Evolutionary conservation across 1,140 invertebrate species (phyloP), one percentile per base, ranked within the genome.

Genomic region (Papilio polytes): DNA sequence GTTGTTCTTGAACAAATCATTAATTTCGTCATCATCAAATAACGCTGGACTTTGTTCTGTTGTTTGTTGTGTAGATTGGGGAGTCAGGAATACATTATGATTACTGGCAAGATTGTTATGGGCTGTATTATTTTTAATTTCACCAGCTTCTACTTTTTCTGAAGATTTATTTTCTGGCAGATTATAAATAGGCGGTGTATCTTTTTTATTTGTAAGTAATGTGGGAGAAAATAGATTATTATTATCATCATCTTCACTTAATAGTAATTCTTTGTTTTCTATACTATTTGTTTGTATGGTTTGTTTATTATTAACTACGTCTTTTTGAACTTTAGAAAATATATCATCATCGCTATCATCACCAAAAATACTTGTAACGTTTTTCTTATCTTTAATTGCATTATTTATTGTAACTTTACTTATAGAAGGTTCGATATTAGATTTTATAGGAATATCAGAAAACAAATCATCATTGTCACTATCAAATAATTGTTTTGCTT

Each of bases 291-390:
- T 80, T 36, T 76, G 53, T 73, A 74, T 31, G 9, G 15, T 53
- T 76, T 80, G 41, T 74, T 82, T 74, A 63, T 56, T 73, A 46
- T 10, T 77, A 63, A 3, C 41, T 53, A 77, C 59, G 70, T 36
- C 36, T 51, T 31, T 53, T 56, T 80, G 72, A n/a, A 79, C 20
- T 76, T 80, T 81, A 36, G 83, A 80, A 77, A 89, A 88, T 51
- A 87, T 79, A 70, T 88, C 87, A 44, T 84, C 85, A 59, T 92
- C 88, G 53, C 85, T 86, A 77, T 91, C 87, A 74, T 88, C 85
- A 85, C 92, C 89, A 85, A 94, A 94, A 59, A 94, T 87, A 86
- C 89, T 89, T 83, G 83, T 84, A 15, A 73, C 15, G 78, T 84
- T 81, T 66, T 80, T 80, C 48, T 74, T 80, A 78, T 74, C 76